Conservation (phyloP, 2,113 vertebrate genomes). For the Actenoides hombroni region DNA sequence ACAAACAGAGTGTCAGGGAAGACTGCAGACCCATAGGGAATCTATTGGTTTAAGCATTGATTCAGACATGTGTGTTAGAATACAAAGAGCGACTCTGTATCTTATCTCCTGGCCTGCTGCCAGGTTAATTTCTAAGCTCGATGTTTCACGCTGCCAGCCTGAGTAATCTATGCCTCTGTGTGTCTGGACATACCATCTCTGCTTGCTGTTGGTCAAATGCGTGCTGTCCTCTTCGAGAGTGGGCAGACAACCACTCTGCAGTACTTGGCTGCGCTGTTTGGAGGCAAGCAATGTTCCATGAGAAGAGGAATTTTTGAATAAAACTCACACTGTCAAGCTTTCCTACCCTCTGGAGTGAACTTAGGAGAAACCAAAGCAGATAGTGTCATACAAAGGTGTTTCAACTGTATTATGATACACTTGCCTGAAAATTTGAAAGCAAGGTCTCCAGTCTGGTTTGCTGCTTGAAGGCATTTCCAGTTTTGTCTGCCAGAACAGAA, state of each 20-base stretch:
- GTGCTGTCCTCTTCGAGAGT: background rate
- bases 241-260: background rate
- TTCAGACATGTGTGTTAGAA: background rate
- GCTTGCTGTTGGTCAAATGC: background rate
- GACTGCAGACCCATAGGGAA: background rate
- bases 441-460: background rate
- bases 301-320: background rate
- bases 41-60: background rate
- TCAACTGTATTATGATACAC: background rate
- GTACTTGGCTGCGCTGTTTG: background rate
- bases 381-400: background rate
- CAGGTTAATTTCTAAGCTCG: background rate
- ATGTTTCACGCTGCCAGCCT: background rate
- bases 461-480: background rate
- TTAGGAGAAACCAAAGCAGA: background rate
- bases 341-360: background rate
- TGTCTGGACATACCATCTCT: background rate
- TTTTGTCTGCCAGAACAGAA: background rate
- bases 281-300: background rate
- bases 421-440: background rate
- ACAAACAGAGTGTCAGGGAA: background rate
- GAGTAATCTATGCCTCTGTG: background rate
- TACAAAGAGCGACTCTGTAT: background rate
- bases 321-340: background rate
- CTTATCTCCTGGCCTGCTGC: slow-evolving; percentile 13